phyloP scores from a whole-genome alignment of 2,113 vertebrate genomes.

The Dipodomys stephensi region DNA sequence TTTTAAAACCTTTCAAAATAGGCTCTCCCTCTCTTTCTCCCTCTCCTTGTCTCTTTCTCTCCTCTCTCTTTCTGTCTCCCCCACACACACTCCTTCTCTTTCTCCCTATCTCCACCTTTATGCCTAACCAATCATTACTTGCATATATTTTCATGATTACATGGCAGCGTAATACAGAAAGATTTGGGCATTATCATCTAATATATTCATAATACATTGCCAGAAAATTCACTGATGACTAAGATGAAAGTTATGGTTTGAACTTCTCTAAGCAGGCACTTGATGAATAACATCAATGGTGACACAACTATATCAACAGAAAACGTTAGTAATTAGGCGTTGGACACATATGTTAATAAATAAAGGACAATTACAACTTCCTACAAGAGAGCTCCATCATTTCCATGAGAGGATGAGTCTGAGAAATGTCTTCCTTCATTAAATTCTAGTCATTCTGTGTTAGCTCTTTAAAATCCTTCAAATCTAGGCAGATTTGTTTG shows the following conservation, averaged over 20 bases:
- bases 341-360: slow-evolving; percentile 52
- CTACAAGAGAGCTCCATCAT: slow-evolving; percentile 34
- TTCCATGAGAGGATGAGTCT: slow-evolving; percentile 38
- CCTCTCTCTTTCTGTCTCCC: too few species aligned
- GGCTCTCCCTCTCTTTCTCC: not conserved
- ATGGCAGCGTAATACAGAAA: fast-evolving
- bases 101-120: not conserved
- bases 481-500: slow-evolving; percentile 51
- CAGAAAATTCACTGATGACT: slow-evolving; percentile 20
- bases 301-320: slow-evolving; percentile 26
- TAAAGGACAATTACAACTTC: slow-evolving; percentile 43
- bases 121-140: slow-evolving; percentile 60
- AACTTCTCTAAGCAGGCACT: slow-evolving; percentile 15
- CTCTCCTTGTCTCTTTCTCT: not conserved
- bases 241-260: slow-evolving; percentile 26
- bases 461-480: slow-evolving; percentile 64
- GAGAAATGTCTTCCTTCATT: slow-evolving; percentile 60
- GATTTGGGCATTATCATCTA: not conserved
- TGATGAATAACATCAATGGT: slow-evolving; percentile 51
- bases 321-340: slow-evolving; percentile 20
- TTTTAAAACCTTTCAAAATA: slow-evolving; percentile 74
- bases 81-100: too few species aligned
- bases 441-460: slow-evolving; percentile 57
- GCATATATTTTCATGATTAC: slow-evolving; percentile 23
- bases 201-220: not conserved